Percentiles rank a stretch among this genome's conserved stretches.
These are phyloP conservation scores for Periophthalmus modestus DNA, from an alignment of 2,113 vertebrate species.

Conservation along the genomic window DNA sequence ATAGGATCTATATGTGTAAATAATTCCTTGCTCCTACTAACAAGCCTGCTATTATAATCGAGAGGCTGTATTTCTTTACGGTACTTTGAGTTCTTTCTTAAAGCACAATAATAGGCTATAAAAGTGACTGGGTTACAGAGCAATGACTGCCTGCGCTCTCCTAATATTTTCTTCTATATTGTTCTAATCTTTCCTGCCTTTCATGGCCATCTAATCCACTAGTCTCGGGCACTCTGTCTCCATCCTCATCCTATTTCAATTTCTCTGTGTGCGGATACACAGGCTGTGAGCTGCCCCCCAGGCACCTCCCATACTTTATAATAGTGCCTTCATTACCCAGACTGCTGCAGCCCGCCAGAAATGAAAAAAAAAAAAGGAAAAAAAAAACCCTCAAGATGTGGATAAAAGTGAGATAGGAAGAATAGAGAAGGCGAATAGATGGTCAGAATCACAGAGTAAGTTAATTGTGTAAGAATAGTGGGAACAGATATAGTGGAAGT, in stretches of 20 bases:
- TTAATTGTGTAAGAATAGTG: slow-evolving; percentile 26
- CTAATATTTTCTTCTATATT: slow-evolving; percentile 28
- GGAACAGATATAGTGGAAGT: slow-evolving; percentile 5
- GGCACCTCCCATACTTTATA: slow-evolving; percentile 64
- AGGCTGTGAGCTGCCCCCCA: slow-evolving; percentile 46
- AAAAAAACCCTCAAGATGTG: slow-evolving; percentile 22
- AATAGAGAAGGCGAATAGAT: slow-evolving; percentile 23
- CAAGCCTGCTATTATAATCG: slow-evolving; percentile 20
- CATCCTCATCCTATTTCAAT: slow-evolving; percentile 48
- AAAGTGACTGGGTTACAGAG: slow-evolving; percentile 3
- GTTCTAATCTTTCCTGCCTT: slow-evolving; percentile 48
- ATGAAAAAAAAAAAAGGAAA: slow-evolving; percentile 61
- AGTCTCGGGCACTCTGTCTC: slow-evolving; percentile 36
- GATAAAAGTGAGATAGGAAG: slow-evolving; percentile 23
- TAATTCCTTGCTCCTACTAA: slow-evolving; percentile 5
- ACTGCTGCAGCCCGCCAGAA: slow-evolving; percentile 55
- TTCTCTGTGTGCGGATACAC: slow-evolving; percentile 49
- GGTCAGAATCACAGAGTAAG: slow-evolving; percentile 35
- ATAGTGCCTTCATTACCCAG: slow-evolving; percentile 60
- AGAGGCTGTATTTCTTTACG: slow-evolving; percentile 15
- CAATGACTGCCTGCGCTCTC: slow-evolving; percentile 17
- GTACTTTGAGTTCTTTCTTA: slow-evolving; percentile 6
- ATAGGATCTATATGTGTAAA: slow-evolving; percentile 3
- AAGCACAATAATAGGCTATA: background rate
- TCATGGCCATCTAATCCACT: slow-evolving; percentile 48